Percentiles rank a stretch among this genome's conserved stretches.
Evolutionary conservation across 1,140 invertebrate genomes (phyloP).

Genomic region (Neodiprion pinetum): DNA sequence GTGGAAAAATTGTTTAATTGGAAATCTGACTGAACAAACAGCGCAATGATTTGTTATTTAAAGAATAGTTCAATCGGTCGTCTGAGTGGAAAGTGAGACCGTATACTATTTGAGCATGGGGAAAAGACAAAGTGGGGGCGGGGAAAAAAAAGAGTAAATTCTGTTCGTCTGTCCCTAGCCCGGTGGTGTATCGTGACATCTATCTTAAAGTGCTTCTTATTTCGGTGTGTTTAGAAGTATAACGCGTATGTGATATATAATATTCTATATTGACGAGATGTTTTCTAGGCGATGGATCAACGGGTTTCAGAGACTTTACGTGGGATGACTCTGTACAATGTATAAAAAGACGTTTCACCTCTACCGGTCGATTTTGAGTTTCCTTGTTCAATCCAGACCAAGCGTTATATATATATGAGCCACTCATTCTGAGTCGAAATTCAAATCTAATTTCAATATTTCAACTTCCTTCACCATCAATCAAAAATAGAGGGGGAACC

Average conservation of each 20-base stretch:
- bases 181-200: conserved; percentile 59
- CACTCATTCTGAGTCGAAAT: too few species aligned
- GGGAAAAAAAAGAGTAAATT: conserved; percentile 42
- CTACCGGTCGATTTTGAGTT: too few species aligned
- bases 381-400: too few species aligned
- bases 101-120: conserved; percentile 15
- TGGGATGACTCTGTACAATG: too few species aligned
- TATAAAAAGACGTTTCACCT: too few species aligned
- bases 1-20: too few species aligned
- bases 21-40: too few species aligned
- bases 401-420: too few species aligned
- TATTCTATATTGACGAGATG: conserved; percentile 59
- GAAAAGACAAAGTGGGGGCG: conserved; percentile 26
- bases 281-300: conserved; percentile 43
- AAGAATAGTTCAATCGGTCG: background rate
- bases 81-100: background rate
- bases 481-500: too few species aligned
- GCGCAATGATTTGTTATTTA: conserved; percentile 32
- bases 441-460: too few species aligned
- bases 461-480: too few species aligned
- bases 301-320: background rate
- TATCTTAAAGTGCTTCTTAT: conserved; percentile 66
- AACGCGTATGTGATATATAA: conserved; percentile 60
- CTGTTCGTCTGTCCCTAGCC: conserved; percentile 57
- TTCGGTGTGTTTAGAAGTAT: conserved; percentile 63